Conservation (phyloP, 2,113 vertebrate genomes). For the Peucedramus taeniatus region DNA sequence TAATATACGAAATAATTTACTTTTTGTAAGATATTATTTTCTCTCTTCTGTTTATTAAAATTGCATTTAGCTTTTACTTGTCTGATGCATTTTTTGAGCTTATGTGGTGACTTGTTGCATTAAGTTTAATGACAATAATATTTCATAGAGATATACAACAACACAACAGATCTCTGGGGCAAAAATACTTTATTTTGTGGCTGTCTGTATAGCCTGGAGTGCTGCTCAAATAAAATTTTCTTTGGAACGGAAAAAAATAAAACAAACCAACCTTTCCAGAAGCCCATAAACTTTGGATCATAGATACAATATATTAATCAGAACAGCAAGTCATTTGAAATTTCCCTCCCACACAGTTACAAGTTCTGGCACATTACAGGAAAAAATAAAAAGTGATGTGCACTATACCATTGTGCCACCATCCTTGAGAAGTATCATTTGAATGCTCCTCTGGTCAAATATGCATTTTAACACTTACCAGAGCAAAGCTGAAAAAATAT, state of each 20-base stretch:
- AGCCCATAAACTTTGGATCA: neutral
- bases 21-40: neutral
- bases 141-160: neutral
- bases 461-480: neutral
- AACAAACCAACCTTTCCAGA: neutral
- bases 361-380: neutral
- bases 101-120: neutral
- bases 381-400: neutral
- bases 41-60: neutral
- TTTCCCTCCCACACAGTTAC: neutral
- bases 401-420: neutral
- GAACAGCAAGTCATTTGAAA: neutral
- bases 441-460: neutral
- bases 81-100: neutral
- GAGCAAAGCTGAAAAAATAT: neutral
- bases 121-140: neutral
- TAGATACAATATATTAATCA: neutral
- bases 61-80: neutral
- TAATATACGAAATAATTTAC: neutral
- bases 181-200: conserved; percentile 14
- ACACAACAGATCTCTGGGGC: neutral
- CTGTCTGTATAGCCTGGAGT: neutral
- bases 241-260: neutral
- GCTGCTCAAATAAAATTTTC: neutral
- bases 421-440: neutral